These are phyloP conservation scores for Dinomys branickii DNA, from an alignment of 2,113 vertebrate species.

Conservation along the genomic window DNA sequence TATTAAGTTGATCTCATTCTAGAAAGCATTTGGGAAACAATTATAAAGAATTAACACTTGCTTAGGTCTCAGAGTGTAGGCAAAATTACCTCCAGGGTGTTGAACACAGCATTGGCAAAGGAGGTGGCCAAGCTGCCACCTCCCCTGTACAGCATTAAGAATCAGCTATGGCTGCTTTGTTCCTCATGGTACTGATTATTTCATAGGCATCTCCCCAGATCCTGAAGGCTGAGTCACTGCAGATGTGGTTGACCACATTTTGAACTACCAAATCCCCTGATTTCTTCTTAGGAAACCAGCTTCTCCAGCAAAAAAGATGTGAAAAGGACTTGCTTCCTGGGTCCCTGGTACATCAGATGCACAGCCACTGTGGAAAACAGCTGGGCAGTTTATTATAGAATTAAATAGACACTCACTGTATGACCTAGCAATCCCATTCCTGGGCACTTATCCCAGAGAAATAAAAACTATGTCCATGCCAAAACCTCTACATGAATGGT, in stretches of 20 bases:
- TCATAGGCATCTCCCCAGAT: not conserved
- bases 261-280: not conserved
- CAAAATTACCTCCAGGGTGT: not conserved
- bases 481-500: not conserved
- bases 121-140: not conserved
- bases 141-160: rapidly evolving
- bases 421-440: not conserved
- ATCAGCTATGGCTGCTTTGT: not conserved
- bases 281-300: not conserved
- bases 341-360: too few species aligned
- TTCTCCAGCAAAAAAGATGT: not conserved
- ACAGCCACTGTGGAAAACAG: not conserved
- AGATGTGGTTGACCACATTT: not conserved
- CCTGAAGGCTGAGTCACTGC: not conserved
- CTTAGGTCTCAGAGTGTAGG: not conserved
- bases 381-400: not conserved
- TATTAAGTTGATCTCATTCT: not conserved
- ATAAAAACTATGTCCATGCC: not conserved
- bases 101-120: not conserved
- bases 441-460: not conserved
- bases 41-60: not conserved
- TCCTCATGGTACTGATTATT: not conserved
- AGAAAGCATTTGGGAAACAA: not conserved
- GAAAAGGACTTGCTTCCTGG: not conserved
- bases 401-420: not conserved